phyloP scores from a whole-genome alignment of 2,113 vertebrate species.

The Piliocolobus tephrosceles region DNA sequence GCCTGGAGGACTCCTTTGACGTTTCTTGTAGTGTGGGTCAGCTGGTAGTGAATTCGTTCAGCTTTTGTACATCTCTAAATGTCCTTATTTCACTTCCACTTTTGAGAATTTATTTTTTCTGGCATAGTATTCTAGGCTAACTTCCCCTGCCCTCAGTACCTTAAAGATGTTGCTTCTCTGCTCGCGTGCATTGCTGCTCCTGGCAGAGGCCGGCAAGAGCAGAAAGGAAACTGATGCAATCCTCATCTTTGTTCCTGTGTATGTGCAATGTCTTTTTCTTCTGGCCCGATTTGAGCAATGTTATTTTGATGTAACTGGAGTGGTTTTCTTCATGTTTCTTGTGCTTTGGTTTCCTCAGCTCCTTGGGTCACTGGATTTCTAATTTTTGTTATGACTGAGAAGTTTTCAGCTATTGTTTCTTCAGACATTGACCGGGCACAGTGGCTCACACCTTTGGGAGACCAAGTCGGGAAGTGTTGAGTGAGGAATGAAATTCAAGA shows the following conservation, averaged over 20 bases:
- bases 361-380: too few species aligned
- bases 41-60: neutral
- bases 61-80: neutral
- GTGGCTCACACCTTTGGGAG: too few species aligned
- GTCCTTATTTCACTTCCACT: neutral
- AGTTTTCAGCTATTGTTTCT: too few species aligned
- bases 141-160: neutral
- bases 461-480: too few species aligned
- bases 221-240: neutral
- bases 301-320: neutral
- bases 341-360: too few species aligned
- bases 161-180: neutral
- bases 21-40: neutral
- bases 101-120: neutral
- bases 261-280: neutral
- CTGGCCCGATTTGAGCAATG: neutral
- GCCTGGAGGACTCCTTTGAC: neutral
- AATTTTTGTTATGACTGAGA: too few species aligned
- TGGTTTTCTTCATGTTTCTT: too few species aligned
- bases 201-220: neutral
- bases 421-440: too few species aligned
- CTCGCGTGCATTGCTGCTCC: rapidly evolving
- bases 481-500: too few species aligned
- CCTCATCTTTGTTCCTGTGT: neutral
- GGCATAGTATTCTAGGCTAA: neutral